These are phyloP conservation scores for Propithecus perrieri DNA, from an alignment of 2,797 vertebrate species.

Conservation along the genomic window DNA sequence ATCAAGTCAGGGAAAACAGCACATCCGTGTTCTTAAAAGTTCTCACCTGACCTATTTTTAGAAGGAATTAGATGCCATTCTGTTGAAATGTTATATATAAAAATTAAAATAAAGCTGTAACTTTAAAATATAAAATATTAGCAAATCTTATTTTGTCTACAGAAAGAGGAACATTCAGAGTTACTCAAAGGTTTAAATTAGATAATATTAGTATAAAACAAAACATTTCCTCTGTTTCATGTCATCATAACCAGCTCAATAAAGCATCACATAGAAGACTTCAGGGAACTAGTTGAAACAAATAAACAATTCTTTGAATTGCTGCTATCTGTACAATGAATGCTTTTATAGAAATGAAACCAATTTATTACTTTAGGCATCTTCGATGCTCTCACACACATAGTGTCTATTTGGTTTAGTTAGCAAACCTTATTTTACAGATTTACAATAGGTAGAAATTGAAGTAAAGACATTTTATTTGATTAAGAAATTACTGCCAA, in stretches of 20 bases:
- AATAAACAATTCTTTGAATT: slow-evolving; percentile 44
- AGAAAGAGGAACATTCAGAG: not conserved
- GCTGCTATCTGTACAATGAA: slow-evolving; percentile 33
- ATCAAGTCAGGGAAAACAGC: not conserved
- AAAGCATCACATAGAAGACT: not conserved
- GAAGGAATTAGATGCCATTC: not conserved
- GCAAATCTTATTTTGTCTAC: not conserved
- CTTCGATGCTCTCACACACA: not conserved
- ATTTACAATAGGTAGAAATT: slow-evolving; percentile 26
- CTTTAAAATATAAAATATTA: slow-evolving; percentile 4
- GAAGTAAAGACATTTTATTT: not conserved
- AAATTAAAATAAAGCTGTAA: slow-evolving; percentile 27
- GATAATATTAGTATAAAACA: slow-evolving; percentile 24
- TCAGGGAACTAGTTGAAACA: slow-evolving; percentile 16
- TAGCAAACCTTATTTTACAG: slow-evolving; percentile 37
- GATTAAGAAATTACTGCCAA: slow-evolving; percentile 41
- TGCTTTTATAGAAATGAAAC: slow-evolving; percentile 34
- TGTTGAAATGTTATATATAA: not conserved
- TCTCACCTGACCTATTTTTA: slow-evolving; percentile 15
- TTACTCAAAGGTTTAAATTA: slow-evolving; percentile 35
- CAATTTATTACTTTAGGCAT: slow-evolving; percentile 25
- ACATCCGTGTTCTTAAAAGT: not conserved
- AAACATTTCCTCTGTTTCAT: slow-evolving; percentile 24
- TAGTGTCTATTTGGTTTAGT: slow-evolving; percentile 8
- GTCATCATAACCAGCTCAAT: slow-evolving; percentile 1